Percentiles rank a stretch among this genome's conserved stretches.
Conservation (phyloP, 2,888 invertebrate genomes). For the Pachymerium ferrugineum region DNA sequence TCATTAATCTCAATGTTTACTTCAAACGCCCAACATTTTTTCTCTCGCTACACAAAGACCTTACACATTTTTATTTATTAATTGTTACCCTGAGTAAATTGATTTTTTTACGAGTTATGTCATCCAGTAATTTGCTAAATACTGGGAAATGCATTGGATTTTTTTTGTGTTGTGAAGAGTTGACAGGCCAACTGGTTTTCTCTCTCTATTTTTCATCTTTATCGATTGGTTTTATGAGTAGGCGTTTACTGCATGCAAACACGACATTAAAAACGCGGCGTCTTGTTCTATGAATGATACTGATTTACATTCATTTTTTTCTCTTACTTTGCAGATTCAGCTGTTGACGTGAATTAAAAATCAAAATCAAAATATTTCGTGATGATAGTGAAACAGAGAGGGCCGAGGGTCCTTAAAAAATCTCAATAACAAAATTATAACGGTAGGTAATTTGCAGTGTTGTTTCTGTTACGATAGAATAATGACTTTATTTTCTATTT, state of each 20-base stretch:
- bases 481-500: too few species aligned
- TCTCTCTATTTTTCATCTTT: neutral
- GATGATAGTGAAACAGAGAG: neutral
- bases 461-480: too few species aligned
- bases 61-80: too few species aligned
- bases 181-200: neutral
- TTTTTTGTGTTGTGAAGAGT: neutral
- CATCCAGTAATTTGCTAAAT: slow-evolving; percentile 18
- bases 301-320: neutral
- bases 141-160: neutral
- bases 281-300: neutral
- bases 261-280: neutral
- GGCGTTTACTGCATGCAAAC: neutral
- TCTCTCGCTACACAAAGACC: too few species aligned
- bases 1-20: too few species aligned
- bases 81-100: too few species aligned
- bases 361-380: neutral
- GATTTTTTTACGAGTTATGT: neutral
- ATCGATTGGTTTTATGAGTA: neutral
- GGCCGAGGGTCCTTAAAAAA: neutral
- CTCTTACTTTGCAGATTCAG: neutral
- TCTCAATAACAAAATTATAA: too few species aligned
- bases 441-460: too few species aligned
- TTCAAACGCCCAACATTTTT: too few species aligned
- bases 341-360: neutral